These are phyloP conservation scores for Taphrorychus bicolor DNA, from an alignment of 2,888 invertebrate species.

Conservation along the genomic window DNA sequence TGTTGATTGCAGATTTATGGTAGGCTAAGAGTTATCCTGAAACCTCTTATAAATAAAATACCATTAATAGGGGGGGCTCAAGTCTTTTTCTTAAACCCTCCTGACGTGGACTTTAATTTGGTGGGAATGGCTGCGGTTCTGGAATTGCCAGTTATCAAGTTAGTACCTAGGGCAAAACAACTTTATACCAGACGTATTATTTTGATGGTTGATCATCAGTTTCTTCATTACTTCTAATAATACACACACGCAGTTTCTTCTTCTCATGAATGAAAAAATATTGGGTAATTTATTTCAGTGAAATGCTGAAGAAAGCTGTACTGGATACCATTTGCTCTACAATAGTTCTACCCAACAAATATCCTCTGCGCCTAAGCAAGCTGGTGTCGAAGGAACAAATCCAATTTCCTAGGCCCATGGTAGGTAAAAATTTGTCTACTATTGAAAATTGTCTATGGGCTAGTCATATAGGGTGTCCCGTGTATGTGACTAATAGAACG, in stretches of 20 bases:
- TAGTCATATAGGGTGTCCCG: too few relatives aligned
- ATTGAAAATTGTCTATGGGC: too few relatives aligned
- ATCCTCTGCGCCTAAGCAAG: slow-evolving; percentile 85
- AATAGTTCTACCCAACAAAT: slow-evolving; percentile 95
- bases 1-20: slow-evolving; percentile 81
- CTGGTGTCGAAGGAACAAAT: slow-evolving; percentile 74
- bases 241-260: background rate
- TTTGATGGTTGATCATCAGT: background rate
- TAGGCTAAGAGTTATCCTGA: slow-evolving; percentile 89
- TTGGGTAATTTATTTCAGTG: slow-evolving; percentile 70
- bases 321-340: slow-evolving; percentile 88
- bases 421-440: too few relatives aligned
- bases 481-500: too few relatives aligned
- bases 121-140: slow-evolving; percentile 89
- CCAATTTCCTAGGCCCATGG: slow-evolving; percentile 43
- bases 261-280: too few relatives aligned
- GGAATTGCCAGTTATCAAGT: slow-evolving; percentile 83
- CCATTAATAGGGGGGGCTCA: slow-evolving; percentile 96
- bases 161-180: too few relatives aligned
- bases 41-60: slow-evolving; percentile 87
- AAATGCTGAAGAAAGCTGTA: slow-evolving; percentile 84
- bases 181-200: background rate
- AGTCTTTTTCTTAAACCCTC: slow-evolving; percentile 95
- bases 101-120: slow-evolving; percentile 94
- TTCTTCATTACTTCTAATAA: background rate